phyloP scores from a whole-genome alignment of 2,797 vertebrate species.

The Limosa lapponica region DNA sequence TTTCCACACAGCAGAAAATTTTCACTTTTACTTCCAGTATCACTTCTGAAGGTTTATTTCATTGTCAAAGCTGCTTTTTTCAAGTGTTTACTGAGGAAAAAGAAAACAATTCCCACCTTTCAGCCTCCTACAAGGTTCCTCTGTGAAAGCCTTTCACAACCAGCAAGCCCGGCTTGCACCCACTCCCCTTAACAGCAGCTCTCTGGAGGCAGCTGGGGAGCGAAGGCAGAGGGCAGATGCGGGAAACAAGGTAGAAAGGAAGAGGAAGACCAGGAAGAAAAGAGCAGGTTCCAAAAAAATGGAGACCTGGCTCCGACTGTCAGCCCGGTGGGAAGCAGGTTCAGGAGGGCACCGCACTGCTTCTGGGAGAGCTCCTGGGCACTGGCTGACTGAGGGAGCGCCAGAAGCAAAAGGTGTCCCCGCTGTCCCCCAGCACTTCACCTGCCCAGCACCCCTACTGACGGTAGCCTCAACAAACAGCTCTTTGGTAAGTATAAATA shows the following conservation, averaged over 20 bases:
- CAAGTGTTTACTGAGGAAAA: not conserved
- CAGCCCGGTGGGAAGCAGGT: not conserved
- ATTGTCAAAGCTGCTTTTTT: not conserved
- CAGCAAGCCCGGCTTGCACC: not conserved
- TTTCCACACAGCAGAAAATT: not conserved
- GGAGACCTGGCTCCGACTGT: not conserved
- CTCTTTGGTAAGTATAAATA: not conserved
- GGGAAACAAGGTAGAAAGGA: not conserved
- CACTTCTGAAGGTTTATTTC: not conserved
- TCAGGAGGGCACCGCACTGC: not conserved
- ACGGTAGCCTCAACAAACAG: not conserved
- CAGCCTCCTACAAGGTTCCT: not conserved
- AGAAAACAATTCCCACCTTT: constrained; percentile 37
- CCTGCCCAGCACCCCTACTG: not conserved
- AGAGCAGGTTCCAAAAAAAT: not conserved
- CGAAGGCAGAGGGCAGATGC: not conserved
- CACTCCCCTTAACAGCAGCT: not conserved
- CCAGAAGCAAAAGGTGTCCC: not conserved
- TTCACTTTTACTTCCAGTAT: not conserved
- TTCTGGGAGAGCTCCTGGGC: not conserved
- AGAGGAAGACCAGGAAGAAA: not conserved
- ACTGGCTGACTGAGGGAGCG: not conserved
- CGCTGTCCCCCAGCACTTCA: accelerated
- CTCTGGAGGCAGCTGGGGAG: not conserved
- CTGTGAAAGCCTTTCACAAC: not conserved